Evolutionary conservation across 2,113 vertebrate genomes (phyloP).

Genomic region (Caretta caretta): DNA sequence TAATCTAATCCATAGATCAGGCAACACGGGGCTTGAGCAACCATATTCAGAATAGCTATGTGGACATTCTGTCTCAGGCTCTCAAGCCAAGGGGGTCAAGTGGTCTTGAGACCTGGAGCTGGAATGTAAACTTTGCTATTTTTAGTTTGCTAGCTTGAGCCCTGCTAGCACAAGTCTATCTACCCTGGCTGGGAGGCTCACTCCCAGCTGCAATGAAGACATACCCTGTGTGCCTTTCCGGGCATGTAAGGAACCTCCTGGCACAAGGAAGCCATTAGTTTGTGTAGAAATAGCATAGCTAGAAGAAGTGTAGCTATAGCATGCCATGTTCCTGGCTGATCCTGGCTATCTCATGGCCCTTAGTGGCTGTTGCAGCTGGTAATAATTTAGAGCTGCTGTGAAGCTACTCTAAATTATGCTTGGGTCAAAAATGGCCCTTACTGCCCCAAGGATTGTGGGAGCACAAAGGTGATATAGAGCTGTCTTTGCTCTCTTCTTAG

Average conservation of each 20-base stretch:
- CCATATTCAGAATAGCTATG: too few relatives aligned
- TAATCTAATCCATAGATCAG: too few relatives aligned
- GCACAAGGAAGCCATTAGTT: background rate
- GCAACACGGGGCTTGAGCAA: too few relatives aligned
- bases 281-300: background rate
- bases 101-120: too few relatives aligned
- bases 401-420: background rate
- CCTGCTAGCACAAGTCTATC: too few relatives aligned
- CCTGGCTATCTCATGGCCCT: conserved; percentile 4
- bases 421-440: conserved; percentile 11
- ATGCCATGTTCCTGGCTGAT: background rate
- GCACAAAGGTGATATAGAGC: conserved; percentile 21
- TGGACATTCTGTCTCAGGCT: too few relatives aligned
- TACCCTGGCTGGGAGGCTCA: too few relatives aligned
- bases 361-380: conserved; percentile 31
- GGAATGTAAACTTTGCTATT: too few relatives aligned
- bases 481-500: conserved; percentile 37
- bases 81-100: too few relatives aligned
- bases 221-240: background rate
- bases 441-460: background rate
- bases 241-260: background rate
- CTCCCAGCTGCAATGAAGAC: too few relatives aligned
- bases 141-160: too few relatives aligned
- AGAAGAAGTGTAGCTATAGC: background rate
- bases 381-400: conserved; percentile 27